Evolutionary conservation across 2,113 vertebrate species (phyloP).

Genomic region (Ancistrus triradiatus): DNA sequence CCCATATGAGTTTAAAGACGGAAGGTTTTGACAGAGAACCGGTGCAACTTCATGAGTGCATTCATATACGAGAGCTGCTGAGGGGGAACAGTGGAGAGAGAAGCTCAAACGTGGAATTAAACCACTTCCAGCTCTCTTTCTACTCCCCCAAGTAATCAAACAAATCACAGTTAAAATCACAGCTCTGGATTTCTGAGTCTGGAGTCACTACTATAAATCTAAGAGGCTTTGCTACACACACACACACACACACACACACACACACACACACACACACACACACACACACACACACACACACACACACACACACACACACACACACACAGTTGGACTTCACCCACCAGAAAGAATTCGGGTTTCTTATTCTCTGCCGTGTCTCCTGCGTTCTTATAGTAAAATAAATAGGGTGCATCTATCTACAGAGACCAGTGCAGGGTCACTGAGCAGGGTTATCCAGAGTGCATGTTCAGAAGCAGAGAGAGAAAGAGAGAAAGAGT

Average conservation of each 20-base stretch:
- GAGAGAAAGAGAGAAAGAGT: conserved; percentile 52
- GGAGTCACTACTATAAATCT: conserved; percentile 42
- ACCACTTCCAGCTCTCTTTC: conserved; percentile 44
- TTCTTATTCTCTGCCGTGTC: conserved; percentile 34
- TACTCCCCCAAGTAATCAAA: conserved; percentile 47
- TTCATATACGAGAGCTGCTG: conserved; percentile 5
- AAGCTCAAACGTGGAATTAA: conserved; percentile 35
- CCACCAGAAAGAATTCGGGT: conserved; percentile 31
- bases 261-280: conserved; percentile 15
- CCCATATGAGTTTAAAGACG: background rate
- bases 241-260: conserved; percentile 18
- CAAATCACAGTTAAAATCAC: conserved; percentile 50
- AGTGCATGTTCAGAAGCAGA: conserved; percentile 70
- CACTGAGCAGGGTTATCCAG: conserved; percentile 63
- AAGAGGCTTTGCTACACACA: no score
- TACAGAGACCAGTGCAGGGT: conserved; percentile 61
- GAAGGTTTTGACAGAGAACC: background rate
- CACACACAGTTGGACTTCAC: conserved; percentile 37
- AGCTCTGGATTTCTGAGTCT: conserved; percentile 36
- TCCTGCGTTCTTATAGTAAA: conserved; percentile 53
- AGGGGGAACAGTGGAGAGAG: conserved; percentile 4
- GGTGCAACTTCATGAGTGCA: background rate
- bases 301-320: conserved; percentile 11
- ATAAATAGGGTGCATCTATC: conserved; percentile 67
- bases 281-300: conserved; percentile 19